Conservation (phyloP, 35 echinoderm and acorn worm genomes). For the Apostichopus californicus region DNA sequence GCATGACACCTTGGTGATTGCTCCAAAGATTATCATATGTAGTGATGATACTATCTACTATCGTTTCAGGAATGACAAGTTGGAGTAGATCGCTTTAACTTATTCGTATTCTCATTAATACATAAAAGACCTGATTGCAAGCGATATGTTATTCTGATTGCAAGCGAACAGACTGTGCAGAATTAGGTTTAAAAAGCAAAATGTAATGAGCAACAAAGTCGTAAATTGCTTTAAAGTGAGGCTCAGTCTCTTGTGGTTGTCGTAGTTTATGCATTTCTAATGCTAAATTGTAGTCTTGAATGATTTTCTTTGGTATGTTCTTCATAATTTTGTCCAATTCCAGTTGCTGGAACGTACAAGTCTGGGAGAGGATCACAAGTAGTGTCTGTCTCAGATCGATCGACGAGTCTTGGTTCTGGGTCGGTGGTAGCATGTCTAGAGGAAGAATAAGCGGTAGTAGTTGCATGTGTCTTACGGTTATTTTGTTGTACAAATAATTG, state of each 20-base stretch:
- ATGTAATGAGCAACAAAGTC: not conserved
- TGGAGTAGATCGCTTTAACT: conserved; percentile 7
- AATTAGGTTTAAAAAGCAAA: not conserved
- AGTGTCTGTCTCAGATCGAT: not conserved
- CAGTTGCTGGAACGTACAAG: not conserved
- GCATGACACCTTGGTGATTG: conserved; percentile 65
- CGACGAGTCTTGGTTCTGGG: not conserved
- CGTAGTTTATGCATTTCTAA: too few relatives aligned
- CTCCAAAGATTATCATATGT: conserved; percentile 55
- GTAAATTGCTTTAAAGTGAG: too few relatives aligned
- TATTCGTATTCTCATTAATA: too few relatives aligned
- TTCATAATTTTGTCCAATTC: too few relatives aligned
- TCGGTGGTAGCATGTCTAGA: too few relatives aligned
- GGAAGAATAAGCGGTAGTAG: too few relatives aligned
- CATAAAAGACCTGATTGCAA: not conserved
- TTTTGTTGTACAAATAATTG: too few relatives aligned
- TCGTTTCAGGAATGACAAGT: conserved; percentile 40
- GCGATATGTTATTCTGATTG: not conserved
- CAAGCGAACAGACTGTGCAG: not conserved
- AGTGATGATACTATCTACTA: conserved; percentile 39
- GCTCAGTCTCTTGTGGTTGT: too few relatives aligned
- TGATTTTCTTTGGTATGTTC: too few relatives aligned
- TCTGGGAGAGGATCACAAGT: not conserved
- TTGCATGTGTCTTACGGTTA: too few relatives aligned
- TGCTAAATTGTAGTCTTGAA: too few relatives aligned